Conservation (phyloP, 2,888 invertebrate genomes). For the Hybos culiciformis region DNA sequence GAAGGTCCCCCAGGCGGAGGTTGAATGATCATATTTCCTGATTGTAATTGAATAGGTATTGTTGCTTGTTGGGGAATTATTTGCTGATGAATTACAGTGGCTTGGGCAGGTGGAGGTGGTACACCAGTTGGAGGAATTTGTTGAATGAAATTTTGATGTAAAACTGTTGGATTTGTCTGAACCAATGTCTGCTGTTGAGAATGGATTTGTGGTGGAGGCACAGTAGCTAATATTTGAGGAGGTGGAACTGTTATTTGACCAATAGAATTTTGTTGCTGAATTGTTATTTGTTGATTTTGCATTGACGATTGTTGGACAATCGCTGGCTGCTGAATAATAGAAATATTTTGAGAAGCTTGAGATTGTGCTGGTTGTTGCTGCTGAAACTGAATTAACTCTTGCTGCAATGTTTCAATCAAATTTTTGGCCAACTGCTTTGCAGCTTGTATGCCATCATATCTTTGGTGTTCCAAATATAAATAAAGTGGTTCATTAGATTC, state of each 20-base stretch:
- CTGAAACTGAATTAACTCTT: constrained; percentile 33
- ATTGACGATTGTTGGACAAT: constrained; percentile 11
- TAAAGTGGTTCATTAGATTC: constrained; percentile 60
- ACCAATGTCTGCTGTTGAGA: constrained; percentile 4
- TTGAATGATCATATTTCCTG: constrained; percentile 19
- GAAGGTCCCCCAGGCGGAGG: constrained; percentile 12
- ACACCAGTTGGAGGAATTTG: constrained; percentile 12
- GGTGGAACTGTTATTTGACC: constrained; percentile 19
- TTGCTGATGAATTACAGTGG: constrained; percentile 17
- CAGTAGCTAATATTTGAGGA: constrained; percentile 16
- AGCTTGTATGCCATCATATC: constrained; percentile 41
- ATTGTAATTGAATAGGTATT: constrained; percentile 18
- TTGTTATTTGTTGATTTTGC: constrained; percentile 2
- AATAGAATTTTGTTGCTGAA: constrained; percentile 7
- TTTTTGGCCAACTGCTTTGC: constrained; percentile 62
- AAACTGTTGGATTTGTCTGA: constrained; percentile 10
- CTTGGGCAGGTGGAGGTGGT: constrained; percentile 12
- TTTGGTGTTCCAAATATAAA: constrained; percentile 60
- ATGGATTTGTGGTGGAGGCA: constrained; percentile 16
- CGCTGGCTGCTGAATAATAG: too few relatives aligned
- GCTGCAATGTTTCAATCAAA: constrained; percentile 63
- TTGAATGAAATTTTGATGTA: constrained; percentile 11
- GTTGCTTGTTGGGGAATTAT: constrained; percentile 18
- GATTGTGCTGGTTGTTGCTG: constrained; percentile 13
- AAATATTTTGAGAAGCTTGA: constrained; percentile 1